These are phyloP conservation scores for Sebastes matsubarae DNA, from an alignment of 2,797 vertebrate species.

Conservation along the genomic window DNA sequence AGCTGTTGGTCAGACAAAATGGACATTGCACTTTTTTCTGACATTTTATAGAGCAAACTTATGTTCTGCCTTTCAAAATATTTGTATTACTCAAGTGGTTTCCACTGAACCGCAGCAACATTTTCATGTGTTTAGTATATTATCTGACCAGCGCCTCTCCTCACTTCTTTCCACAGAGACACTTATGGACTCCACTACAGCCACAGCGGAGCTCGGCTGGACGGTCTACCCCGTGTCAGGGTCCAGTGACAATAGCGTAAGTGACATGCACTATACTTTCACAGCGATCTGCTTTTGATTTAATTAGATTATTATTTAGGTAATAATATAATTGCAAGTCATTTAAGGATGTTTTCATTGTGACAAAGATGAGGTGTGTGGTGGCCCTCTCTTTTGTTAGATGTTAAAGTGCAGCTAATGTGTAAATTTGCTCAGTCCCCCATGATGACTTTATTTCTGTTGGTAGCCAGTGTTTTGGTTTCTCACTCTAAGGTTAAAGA, in stretches of 20 bases:
- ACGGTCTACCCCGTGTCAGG: constrained; percentile 94
- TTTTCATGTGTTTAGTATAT: constrained; percentile 9
- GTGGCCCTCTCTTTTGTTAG: constrained; percentile 16
- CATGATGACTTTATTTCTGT: constrained; percentile 31
- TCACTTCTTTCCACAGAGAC: constrained; percentile 87
- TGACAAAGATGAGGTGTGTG: constrained; percentile 9
- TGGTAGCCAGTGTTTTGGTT: constrained; percentile 60
- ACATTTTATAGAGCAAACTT: not conserved
- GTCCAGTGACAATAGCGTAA: constrained; percentile 89
- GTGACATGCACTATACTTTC: constrained; percentile 43
- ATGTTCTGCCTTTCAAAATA: not conserved
- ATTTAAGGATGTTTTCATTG: not conserved
- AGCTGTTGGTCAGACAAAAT: no score
- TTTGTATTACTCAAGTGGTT: constrained; percentile 1
- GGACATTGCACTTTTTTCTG: not conserved
- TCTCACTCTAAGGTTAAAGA: constrained; percentile 71
- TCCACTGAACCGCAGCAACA: not conserved
- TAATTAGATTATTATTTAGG: constrained; percentile 10
- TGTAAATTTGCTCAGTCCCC: constrained; percentile 47
- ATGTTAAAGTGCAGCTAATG: constrained; percentile 36
- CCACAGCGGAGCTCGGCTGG: constrained; percentile 98
- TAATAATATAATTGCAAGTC: not conserved
- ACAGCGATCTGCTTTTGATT: not conserved
- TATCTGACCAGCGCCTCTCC: constrained; percentile 49
- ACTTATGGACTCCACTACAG: constrained; percentile 98